phyloP scores from a whole-genome alignment of 2,888 invertebrate genomes.

The Netelia virgata region DNA sequence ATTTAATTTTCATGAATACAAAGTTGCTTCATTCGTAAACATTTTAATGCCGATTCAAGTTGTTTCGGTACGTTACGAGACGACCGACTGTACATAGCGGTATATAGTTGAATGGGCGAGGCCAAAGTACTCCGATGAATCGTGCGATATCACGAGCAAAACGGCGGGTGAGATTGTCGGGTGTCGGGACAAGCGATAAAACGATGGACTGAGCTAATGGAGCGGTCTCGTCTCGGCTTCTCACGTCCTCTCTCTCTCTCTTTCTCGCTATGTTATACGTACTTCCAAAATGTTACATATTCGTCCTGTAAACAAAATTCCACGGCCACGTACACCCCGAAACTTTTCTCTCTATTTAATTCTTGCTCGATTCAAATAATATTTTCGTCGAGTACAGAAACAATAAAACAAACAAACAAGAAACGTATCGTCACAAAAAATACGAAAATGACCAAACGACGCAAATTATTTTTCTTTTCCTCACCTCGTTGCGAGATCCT shows the following conservation, averaged over 20 bases:
- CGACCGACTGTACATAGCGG: slow-evolving; percentile 18
- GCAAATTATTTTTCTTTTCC: slow-evolving; percentile 73
- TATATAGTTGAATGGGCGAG: slow-evolving; percentile 32
- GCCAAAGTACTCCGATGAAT: slow-evolving; percentile 45
- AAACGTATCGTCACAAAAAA: neutral
- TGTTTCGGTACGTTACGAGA: neutral
- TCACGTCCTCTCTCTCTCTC: slow-evolving; percentile 31
- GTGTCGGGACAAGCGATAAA: slow-evolving; percentile 73
- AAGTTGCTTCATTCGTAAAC: neutral
- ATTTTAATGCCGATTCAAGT: neutral
- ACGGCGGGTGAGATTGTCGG: slow-evolving; percentile 58
- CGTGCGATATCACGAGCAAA: slow-evolving; percentile 68
- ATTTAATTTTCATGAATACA: neutral
- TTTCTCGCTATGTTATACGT: neutral
- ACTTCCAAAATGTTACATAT: slow-evolving; percentile 26
- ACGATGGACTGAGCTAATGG: slow-evolving; percentile 74
- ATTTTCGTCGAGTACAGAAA: neutral
- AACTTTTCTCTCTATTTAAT: slow-evolving; percentile 38
- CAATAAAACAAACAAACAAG: too few species aligned
- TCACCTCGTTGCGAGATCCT: slow-evolving; percentile 94
- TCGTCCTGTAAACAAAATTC: slow-evolving; percentile 24
- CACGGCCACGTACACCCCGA: neutral
- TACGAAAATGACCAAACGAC: neutral
- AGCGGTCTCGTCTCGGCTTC: slow-evolving; percentile 68
- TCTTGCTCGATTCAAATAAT: slow-evolving; percentile 38